These are phyloP conservation scores for Tetranychus urticae DNA, from an alignment of 1,140 invertebrate species.

Conservation along the genomic window DNA sequence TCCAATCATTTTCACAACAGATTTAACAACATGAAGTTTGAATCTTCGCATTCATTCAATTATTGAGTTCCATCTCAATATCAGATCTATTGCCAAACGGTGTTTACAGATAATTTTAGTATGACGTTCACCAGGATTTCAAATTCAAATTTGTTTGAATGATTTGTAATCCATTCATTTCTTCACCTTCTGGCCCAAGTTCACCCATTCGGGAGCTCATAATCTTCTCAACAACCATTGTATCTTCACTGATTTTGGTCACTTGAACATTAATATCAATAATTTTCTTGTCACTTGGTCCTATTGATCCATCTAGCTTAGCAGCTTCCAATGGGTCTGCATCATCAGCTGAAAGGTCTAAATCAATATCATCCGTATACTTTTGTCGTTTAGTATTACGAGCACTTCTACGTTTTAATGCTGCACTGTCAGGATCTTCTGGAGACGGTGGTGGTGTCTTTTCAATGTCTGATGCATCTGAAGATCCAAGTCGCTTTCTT, in stretches of 20 bases:
- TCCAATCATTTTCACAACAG: too few relatives aligned
- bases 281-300: conserved; percentile 8
- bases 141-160: conserved; percentile 28
- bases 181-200: conserved; percentile 31
- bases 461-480: conserved; percentile 15
- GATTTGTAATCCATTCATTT: conserved; percentile 16
- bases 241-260: conserved; percentile 68
- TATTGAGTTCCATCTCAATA: too few relatives aligned
- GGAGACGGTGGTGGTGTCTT: conserved; percentile 15
- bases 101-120: too few relatives aligned
- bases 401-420: conserved; percentile 60
- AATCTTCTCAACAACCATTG: conserved; percentile 88
- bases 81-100: too few relatives aligned
- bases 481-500: conserved; percentile 13
- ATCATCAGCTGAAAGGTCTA: conserved; percentile 78
- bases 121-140: too few relatives aligned
- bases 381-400: conserved; percentile 82
- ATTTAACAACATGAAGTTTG: too few relatives aligned
- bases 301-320: conserved; percentile 14
- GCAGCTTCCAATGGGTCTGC: conserved; percentile 3
- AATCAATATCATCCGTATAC: conserved; percentile 85
- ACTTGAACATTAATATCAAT: neutral
- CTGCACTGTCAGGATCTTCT: conserved; percentile 10
- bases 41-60: too few relatives aligned
- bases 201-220: conserved; percentile 61